A percentile compares a stretch with the other conserved stretches of the same genome.
Evolutionary conservation across 2,797 vertebrate species (phyloP).

Genomic region (Hippopotamyrus pictus): DNA sequence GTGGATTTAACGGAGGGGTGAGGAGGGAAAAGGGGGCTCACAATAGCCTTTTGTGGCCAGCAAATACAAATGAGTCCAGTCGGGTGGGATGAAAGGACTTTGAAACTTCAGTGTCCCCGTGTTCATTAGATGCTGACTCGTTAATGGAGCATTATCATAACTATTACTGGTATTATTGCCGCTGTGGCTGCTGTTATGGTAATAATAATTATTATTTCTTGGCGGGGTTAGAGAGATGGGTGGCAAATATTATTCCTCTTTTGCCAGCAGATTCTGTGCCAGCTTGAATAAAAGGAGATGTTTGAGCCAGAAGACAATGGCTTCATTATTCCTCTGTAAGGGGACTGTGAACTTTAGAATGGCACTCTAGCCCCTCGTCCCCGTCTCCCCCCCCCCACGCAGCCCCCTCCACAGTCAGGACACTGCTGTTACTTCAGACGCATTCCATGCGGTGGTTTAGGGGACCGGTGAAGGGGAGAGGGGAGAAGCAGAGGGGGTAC

Average conservation of each 20-base stretch:
- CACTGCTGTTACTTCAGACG: slow-evolving; percentile 18
- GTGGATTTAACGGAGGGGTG: slow-evolving; percentile 37
- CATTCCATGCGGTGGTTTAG: slow-evolving; percentile 19
- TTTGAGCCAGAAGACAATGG: slow-evolving; percentile 77
- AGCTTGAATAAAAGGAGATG: slow-evolving; percentile 58
- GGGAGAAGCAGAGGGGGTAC: slow-evolving; percentile 16
- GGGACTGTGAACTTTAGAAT: slow-evolving; percentile 78
- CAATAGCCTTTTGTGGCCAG: slow-evolving; percentile 81
- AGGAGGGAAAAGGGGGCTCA: slow-evolving; percentile 57
- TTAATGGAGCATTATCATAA: slow-evolving; percentile 54
- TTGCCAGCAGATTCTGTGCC: slow-evolving; percentile 66
- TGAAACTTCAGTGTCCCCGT: slow-evolving; percentile 43
- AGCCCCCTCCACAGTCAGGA: slow-evolving; percentile 44
- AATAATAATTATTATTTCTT: slow-evolving; percentile 56
- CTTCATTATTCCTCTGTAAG: slow-evolving; percentile 75
- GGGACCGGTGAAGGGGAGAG: slow-evolving; percentile 23
- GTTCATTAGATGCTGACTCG: slow-evolving; percentile 80
- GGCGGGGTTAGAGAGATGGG: slow-evolving; percentile 19
- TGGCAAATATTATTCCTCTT: slow-evolving; percentile 65
- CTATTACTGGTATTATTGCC: slow-evolving; percentile 25
- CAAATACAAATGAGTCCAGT: slow-evolving; percentile 65
- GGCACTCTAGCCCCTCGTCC: slow-evolving; percentile 48
- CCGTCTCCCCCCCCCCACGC: background rate
- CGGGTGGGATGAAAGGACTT: slow-evolving; percentile 67
- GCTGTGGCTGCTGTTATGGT: slow-evolving; percentile 27